These are phyloP conservation scores for Crocallis elinguaria DNA, from an alignment of 2,888 invertebrate species.

Conservation along the genomic window DNA sequence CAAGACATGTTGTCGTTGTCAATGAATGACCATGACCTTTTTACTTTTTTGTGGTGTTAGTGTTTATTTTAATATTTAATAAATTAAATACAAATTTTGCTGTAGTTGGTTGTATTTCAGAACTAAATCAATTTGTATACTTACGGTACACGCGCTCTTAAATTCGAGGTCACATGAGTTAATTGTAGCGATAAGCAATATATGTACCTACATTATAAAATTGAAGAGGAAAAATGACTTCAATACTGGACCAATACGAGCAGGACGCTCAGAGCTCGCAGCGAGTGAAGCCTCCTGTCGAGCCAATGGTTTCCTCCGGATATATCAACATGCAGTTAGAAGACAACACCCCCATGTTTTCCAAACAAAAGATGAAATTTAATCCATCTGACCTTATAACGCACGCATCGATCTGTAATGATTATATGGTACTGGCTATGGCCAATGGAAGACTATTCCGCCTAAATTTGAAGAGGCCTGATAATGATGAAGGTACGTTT, in stretches of 20 bases:
- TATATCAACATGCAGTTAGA: constrained; percentile 85
- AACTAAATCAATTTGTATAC: no score
- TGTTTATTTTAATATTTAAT: no score
- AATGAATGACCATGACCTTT: no score
- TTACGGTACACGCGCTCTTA: no score
- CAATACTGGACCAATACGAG: constrained; percentile 93
- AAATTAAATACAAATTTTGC: no score
- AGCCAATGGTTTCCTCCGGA: constrained; percentile 80
- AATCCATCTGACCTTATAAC: constrained; percentile 91
- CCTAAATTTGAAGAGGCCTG: constrained; percentile 91
- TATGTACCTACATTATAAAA: constrained; percentile 2
- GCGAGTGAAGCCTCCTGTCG: constrained; percentile 63
- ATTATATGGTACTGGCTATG: constrained; percentile 93
- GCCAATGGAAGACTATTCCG: constrained; percentile 92
- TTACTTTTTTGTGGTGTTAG: no score
- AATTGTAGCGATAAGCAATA: no score
- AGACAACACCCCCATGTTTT: constrained; percentile 94
- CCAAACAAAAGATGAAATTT: constrained; percentile 92
- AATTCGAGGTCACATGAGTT: neutral
- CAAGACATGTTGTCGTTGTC: no score
- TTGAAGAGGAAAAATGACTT: constrained; percentile 87
- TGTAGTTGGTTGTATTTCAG: no score
- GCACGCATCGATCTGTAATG: constrained; percentile 92
- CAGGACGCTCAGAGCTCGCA: constrained; percentile 87
- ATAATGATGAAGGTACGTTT: constrained; percentile 89